Percentiles rank a stretch among this genome's conserved stretches.
Evolutionary conservation across 2,113 vertebrate species (phyloP).

Genomic region (Pimephales promelas): DNA sequence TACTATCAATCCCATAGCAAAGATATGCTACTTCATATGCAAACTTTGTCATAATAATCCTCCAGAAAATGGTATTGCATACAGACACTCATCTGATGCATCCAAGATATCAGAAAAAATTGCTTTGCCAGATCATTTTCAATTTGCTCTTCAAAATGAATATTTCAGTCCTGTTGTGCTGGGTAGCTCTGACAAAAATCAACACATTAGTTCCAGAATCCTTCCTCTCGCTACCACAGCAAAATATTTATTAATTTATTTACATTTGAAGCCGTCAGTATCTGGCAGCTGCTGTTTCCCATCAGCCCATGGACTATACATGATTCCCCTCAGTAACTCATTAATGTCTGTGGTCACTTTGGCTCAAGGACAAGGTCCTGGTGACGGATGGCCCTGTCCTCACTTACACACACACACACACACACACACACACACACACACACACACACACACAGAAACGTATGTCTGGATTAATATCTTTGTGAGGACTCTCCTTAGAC

Average conservation of each 20-base stretch:
- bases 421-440: too few relatives aligned
- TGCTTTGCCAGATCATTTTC: slow-evolving; percentile 5
- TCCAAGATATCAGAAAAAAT: not conserved
- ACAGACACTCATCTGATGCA: not conserved
- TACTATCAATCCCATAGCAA: not conserved
- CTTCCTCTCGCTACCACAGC: not conserved
- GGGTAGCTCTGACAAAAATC: slow-evolving; percentile 15
- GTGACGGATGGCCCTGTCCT: slow-evolving; percentile 44
- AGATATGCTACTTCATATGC: not conserved
- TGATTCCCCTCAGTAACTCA: slow-evolving; percentile 42
- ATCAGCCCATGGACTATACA: slow-evolving; percentile 3
- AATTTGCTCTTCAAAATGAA: not conserved
- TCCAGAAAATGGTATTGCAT: not conserved
- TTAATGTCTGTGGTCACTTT: slow-evolving; percentile 49
- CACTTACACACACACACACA: slow-evolving; percentile 1
- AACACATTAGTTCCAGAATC: slow-evolving; percentile 5
- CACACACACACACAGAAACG: too few relatives aligned
- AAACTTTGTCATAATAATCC: slow-evolving; percentile 11
- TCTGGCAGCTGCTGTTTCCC: not conserved
- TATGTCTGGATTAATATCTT: too few relatives aligned
- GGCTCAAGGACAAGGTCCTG: slow-evolving; percentile 51
- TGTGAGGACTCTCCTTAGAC: too few relatives aligned
- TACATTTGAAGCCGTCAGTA: slow-evolving; percentile 17
- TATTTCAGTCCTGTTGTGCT: not conserved
- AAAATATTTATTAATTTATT: not conserved